Evolutionary conservation across 2,888 invertebrate species (phyloP).

Genomic region (Polia nebulosa): DNA sequence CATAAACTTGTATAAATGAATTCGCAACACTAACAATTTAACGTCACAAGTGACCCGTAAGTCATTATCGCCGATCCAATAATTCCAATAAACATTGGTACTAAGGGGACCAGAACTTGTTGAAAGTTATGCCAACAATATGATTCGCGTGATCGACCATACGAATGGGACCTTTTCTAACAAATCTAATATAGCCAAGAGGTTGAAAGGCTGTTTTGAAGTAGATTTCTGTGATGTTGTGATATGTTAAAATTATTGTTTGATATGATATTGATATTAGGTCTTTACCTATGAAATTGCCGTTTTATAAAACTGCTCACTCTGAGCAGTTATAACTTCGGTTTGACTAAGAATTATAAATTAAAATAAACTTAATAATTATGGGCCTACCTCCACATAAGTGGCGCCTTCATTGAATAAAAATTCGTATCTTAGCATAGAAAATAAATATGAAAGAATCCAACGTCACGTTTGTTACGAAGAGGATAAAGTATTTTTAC

Average conservation of each 20-base stretch:
- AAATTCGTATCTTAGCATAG: no score
- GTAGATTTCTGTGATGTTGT: constrained; percentile 16
- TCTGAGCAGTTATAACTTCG: no score
- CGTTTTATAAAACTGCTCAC: no score
- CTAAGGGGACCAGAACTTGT: constrained; percentile 3
- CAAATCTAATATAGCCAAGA: constrained; percentile 45
- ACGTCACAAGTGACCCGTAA: constrained; percentile 24
- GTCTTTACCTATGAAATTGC: no score
- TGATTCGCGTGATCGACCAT: constrained; percentile 19
- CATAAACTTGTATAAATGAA: background rate
- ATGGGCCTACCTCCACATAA: no score
- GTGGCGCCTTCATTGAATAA: no score
- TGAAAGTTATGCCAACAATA: constrained; percentile 44
- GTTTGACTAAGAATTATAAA: no score
- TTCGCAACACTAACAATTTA: constrained; percentile 44
- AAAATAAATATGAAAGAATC: no score
- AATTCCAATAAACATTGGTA: constrained; percentile 9
- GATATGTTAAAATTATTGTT: constrained; percentile 17
- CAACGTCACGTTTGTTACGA: no score
- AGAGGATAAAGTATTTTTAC: no score
- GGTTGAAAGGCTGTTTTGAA: constrained; percentile 11
- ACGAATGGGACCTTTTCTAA: constrained; percentile 30
- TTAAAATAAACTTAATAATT: no score
- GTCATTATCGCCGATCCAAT: constrained; percentile 11
- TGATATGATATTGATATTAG: constrained; percentile 1